phyloP scores from a whole-genome alignment of 2,888 invertebrate species.

The Junonia oenone region DNA sequence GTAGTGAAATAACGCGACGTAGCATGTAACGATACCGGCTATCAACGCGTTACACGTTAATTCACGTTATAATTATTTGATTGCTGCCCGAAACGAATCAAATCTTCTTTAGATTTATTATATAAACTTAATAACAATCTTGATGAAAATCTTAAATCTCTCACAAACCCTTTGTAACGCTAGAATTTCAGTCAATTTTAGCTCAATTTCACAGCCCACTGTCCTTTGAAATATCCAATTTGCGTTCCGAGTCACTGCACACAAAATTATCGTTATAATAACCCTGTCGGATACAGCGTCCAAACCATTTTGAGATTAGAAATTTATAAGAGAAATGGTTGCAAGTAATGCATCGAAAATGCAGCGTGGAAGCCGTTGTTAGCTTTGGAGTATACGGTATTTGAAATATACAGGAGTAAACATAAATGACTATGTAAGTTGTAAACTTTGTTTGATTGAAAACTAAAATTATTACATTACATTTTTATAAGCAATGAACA shows the following conservation, averaged over 20 bases:
- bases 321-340: conserved; percentile 7
- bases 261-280: conserved; percentile 20
- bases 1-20: no score
- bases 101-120: no score
- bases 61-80: background rate
- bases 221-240: conserved; percentile 21
- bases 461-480: no score
- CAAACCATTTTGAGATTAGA: conserved; percentile 8
- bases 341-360: conserved; percentile 1
- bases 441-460: no score
- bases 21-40: no score
- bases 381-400: background rate
- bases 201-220: conserved; percentile 18
- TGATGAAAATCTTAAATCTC: background rate
- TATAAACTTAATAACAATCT: background rate
- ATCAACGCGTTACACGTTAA: no score
- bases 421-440: no score
- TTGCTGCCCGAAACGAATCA: no score
- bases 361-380: background rate
- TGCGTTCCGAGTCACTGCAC: conserved; percentile 16
- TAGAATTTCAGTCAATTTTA: conserved; percentile 2
- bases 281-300: conserved; percentile 17
- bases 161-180: background rate
- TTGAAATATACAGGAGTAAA: no score
- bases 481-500: no score